Evolutionary conservation across 2,888 invertebrate species (phyloP).

Genomic region (Tethea ocularis): DNA sequence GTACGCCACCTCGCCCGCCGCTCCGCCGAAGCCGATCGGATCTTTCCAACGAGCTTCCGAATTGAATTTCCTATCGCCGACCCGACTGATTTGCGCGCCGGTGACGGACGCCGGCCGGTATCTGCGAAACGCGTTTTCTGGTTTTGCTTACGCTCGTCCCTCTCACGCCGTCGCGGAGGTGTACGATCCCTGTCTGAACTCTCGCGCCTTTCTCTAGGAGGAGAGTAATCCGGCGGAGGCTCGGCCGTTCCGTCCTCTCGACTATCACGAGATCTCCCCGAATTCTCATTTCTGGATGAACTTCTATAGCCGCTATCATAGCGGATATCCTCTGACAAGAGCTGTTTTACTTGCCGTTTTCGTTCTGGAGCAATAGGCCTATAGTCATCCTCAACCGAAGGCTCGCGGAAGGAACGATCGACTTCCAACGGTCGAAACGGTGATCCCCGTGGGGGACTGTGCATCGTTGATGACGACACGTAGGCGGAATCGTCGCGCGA

Average conservation of each 20-base stretch:
- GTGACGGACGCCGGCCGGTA: slow-evolving; percentile 67
- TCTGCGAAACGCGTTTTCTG: slow-evolving; percentile 89
- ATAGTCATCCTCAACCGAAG: slow-evolving; percentile 78
- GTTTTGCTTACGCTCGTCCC: slow-evolving; percentile 83
- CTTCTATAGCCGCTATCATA: slow-evolving; percentile 84
- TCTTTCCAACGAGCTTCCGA: slow-evolving; percentile 91
- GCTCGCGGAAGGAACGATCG: slow-evolving; percentile 76
- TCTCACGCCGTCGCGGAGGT: slow-evolving; percentile 74
- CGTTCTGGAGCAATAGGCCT: slow-evolving; percentile 87
- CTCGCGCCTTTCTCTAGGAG: slow-evolving; percentile 79
- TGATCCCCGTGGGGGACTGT: slow-evolving; percentile 81
- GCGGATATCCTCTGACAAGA: slow-evolving; percentile 76
- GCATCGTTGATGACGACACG: slow-evolving; percentile 83
- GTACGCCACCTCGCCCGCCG: slow-evolving; percentile 86
- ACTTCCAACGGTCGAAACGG: slow-evolving; percentile 75
- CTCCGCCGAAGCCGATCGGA: slow-evolving; percentile 88
- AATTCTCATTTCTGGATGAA: slow-evolving; percentile 81
- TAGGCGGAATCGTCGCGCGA: slow-evolving; percentile 84
- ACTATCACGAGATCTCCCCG: slow-evolving; percentile 75
- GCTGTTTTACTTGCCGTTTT: slow-evolving; percentile 84
- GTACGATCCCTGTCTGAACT: slow-evolving; percentile 74
- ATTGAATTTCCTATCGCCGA: slow-evolving; percentile 90
- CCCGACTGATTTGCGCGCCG: slow-evolving; percentile 80
- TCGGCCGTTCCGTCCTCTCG: slow-evolving; percentile 82
- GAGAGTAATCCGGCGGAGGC: slow-evolving; percentile 89